phyloP scores from a whole-genome alignment of 2,797 vertebrate genomes.

The Champsocephalus gunnari region DNA sequence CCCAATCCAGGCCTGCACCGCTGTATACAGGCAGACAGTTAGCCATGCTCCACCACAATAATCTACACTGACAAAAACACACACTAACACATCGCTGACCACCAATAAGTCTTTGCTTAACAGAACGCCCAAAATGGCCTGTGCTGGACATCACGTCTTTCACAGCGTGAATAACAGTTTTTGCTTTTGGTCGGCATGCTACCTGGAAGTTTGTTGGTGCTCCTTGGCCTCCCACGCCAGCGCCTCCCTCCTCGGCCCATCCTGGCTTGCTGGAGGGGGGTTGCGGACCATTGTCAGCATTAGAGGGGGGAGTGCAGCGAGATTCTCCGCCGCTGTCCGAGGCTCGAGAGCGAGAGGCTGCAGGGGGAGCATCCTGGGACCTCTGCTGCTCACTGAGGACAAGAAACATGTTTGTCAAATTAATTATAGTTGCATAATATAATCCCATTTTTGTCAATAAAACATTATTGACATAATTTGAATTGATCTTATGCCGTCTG shows the following conservation, averaged over 20 bases:
- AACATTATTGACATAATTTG: background rate
- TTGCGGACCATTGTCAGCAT: slow-evolving; percentile 80
- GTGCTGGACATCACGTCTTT: slow-evolving; percentile 12
- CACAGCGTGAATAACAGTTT: background rate
- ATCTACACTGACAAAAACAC: slow-evolving; percentile 54
- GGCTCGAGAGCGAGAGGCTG: slow-evolving; percentile 73
- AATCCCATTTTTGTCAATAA: background rate
- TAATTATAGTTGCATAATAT: background rate
- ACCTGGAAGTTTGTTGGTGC: slow-evolving; percentile 87
- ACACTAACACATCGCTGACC: slow-evolving; percentile 31
- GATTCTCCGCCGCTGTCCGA: slow-evolving; percentile 81
- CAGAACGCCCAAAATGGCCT: background rate
- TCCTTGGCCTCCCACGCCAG: slow-evolving; percentile 81
- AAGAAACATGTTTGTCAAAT: background rate
- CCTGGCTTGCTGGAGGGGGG: slow-evolving; percentile 88
- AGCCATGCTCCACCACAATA: slow-evolving; percentile 63
- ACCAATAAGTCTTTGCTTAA: slow-evolving; percentile 12
- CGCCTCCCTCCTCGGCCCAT: slow-evolving; percentile 88
- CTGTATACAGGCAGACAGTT: slow-evolving; percentile 83
- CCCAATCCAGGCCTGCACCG: slow-evolving; percentile 85
- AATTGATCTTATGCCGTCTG: background rate
- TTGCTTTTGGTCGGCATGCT: slow-evolving; percentile 37
- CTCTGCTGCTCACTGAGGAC: slow-evolving; percentile 77
- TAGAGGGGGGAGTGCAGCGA: slow-evolving; percentile 81
- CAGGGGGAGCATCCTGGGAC: slow-evolving; percentile 75